Percentiles rank a stretch among this genome's conserved stretches.
Conservation (phyloP, 2,797 vertebrate species). For the Rhynchonycteris naso region DNA sequence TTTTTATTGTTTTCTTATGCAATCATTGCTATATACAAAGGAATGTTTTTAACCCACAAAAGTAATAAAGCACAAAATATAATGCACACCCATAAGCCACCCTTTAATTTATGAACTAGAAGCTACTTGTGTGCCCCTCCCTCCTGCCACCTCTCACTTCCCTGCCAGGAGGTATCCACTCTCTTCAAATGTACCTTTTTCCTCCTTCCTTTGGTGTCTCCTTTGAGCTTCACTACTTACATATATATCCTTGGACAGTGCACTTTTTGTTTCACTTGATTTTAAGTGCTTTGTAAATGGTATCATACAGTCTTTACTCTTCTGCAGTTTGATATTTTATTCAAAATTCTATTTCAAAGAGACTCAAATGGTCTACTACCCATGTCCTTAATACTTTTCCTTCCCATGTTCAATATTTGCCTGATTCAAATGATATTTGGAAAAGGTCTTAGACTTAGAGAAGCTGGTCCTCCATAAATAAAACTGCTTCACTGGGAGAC, state of each 20-base stretch:
- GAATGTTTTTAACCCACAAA: background rate
- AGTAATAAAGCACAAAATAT: background rate
- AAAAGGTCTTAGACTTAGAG: background rate
- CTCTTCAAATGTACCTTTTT: background rate
- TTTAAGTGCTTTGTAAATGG: background rate
- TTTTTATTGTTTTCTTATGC: background rate
- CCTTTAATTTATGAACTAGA: background rate
- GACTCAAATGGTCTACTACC: background rate
- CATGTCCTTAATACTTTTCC: background rate
- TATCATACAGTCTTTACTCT: background rate
- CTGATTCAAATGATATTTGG: background rate
- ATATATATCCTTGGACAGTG: background rate
- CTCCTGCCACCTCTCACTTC: background rate
- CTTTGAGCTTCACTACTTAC: background rate
- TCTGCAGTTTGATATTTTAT: background rate
- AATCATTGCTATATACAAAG: background rate
- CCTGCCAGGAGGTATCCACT: background rate
- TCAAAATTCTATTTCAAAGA: constrained; percentile 6
- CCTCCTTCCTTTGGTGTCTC: background rate
- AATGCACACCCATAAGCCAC: background rate
- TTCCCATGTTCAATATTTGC: background rate
- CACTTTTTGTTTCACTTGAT: background rate
- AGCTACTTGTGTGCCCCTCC: background rate
- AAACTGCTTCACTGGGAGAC: background rate
- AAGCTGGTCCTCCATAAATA: background rate